phyloP scores from a whole-genome alignment of 2,888 invertebrate genomes.

The Mesochorus sp. region DNA sequence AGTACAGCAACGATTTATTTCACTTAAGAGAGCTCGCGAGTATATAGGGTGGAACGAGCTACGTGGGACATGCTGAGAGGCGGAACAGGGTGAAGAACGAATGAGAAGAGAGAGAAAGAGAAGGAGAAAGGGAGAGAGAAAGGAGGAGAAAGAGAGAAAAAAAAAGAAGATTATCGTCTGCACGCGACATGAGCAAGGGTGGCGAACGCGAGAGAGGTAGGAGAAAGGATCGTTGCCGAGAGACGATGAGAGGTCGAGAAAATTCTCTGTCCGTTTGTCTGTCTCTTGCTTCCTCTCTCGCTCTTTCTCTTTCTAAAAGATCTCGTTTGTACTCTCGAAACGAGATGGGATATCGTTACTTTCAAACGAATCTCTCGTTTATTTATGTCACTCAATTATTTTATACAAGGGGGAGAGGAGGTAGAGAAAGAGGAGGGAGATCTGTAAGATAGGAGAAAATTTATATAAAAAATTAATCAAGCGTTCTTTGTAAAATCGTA shows the following conservation, averaged over 20 bases:
- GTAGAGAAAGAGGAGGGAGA: too few species aligned
- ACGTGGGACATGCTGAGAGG: conserved; percentile 45
- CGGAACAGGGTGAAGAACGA: conserved; percentile 50
- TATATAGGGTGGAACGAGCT: conserved; percentile 47
- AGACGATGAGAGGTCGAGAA: conserved; percentile 45
- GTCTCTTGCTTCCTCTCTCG: background rate
- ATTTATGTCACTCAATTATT: conserved; percentile 24
- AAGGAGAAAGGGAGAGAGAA: conserved; percentile 26
- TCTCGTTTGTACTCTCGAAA: conserved; percentile 26
- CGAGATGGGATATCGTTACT: conserved; percentile 32
- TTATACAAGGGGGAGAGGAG: background rate
- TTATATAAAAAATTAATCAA: background rate
- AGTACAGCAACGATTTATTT: conserved; percentile 66
- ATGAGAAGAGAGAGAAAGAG: conserved; percentile 40
- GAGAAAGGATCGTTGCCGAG: conserved; percentile 16
- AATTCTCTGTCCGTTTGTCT: background rate
- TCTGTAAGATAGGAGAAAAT: background rate
- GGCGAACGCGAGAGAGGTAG: background rate
- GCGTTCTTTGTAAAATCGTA: background rate
- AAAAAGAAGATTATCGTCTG: conserved; percentile 55
- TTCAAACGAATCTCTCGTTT: conserved; percentile 24
- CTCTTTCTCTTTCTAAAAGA: background rate
- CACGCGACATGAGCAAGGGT: conserved; percentile 49
- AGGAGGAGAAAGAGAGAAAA: conserved; percentile 20
- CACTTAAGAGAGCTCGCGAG: conserved; percentile 62